Conservation (phyloP, 2,113 vertebrate species). For the Corythornis madagascariensis region DNA sequence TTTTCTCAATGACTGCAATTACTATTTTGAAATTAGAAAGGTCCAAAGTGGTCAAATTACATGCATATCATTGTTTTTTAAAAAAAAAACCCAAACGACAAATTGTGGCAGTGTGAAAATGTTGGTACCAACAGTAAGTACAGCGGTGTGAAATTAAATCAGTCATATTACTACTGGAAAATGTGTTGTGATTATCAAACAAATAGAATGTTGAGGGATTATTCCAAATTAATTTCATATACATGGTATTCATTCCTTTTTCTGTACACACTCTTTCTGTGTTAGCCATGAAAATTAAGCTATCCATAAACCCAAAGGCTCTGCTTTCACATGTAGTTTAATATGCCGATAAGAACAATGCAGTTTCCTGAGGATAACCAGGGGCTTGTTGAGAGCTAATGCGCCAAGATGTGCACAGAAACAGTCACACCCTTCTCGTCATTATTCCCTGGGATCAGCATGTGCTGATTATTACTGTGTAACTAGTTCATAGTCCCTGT, state of each 20-base stretch:
- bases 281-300: neutral
- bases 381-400: neutral
- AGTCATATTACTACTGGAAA: neutral
- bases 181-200: neutral
- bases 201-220: neutral
- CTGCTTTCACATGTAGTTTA: neutral
- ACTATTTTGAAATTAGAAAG: neutral
- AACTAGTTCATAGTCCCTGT: slow-evolving; percentile 42
- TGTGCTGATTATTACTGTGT: slow-evolving; percentile 25
- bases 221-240: neutral
- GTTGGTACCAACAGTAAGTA: neutral
- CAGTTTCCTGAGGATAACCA: slow-evolving; percentile 15
- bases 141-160: neutral
- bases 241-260: neutral
- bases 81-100: neutral
- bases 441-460: slow-evolving; percentile 6
- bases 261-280: neutral
- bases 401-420: slow-evolving; percentile 24
- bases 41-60: neutral
- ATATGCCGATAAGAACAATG: slow-evolving; percentile 12
- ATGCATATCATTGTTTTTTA: neutral
- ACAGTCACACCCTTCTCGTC: slow-evolving; percentile 12
- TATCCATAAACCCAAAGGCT: slow-evolving; percentile 5
- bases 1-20: neutral
- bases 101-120: neutral